A percentile compares a stretch with the other conserved stretches of the same genome.
These are phyloP conservation scores for Stigmatopora argus DNA, from an alignment of 2,113 vertebrate genomes.

Conservation along the genomic window DNA sequence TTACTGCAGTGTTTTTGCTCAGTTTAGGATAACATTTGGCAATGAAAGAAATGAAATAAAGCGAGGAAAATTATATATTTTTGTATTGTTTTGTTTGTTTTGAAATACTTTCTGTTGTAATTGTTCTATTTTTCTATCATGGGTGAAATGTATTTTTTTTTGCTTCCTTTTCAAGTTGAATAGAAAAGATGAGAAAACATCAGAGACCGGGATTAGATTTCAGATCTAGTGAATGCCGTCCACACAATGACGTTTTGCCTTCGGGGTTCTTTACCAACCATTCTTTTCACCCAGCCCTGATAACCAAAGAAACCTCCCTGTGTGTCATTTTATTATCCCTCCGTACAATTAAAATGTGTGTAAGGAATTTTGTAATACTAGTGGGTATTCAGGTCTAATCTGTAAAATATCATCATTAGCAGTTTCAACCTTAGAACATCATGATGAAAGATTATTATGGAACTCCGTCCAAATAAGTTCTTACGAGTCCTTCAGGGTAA, in stretches of 20 bases:
- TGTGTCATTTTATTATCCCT: slow-evolving; percentile 27
- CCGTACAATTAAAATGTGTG: slow-evolving; percentile 56
- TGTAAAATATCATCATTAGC: neutral
- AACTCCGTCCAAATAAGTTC: neutral
- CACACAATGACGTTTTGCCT: slow-evolving; percentile 50
- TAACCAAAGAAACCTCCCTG: slow-evolving; percentile 53
- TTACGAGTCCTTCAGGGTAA: neutral
- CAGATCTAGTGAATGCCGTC: slow-evolving; percentile 43
- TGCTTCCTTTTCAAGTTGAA: slow-evolving; percentile 27
- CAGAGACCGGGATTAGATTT: slow-evolving; percentile 43
- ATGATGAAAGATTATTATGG: neutral
- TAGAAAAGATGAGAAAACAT: slow-evolving; percentile 22
- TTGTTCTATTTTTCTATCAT: slow-evolving; percentile 2
- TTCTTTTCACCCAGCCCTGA: slow-evolving; percentile 54
- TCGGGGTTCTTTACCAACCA: slow-evolving; percentile 16
- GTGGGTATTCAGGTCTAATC: neutral
- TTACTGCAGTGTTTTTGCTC: too few relatives aligned
- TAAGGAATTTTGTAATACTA: slow-evolving; percentile 33
- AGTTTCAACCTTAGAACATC: neutral
- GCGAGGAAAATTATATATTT: too few relatives aligned
- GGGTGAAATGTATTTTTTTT: slow-evolving; percentile 9
- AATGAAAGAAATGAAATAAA: too few relatives aligned
- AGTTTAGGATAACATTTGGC: too few relatives aligned
- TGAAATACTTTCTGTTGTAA: slow-evolving; percentile 6
- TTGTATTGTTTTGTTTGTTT: neutral